Evolutionary conservation across 2,888 invertebrate genomes (phyloP).

Genomic region (Melieria omissa): DNA sequence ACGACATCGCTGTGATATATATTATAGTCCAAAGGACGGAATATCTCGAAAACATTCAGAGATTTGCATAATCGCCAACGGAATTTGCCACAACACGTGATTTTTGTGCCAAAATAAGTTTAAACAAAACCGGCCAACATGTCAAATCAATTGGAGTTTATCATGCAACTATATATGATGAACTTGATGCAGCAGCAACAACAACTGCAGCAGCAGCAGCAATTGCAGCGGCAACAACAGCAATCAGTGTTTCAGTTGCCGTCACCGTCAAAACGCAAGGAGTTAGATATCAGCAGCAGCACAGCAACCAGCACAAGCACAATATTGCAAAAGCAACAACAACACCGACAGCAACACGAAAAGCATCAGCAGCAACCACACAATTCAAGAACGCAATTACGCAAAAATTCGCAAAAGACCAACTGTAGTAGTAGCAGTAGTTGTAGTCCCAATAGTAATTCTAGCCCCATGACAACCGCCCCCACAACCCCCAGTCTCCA

Average conservation of each 20-base stretch:
- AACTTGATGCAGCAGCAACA: slow-evolving; percentile 63
- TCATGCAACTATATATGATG: slow-evolving; percentile 66
- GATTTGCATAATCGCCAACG: slow-evolving; percentile 14
- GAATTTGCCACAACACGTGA: slow-evolving; percentile 20
- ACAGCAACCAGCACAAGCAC: slow-evolving; percentile 36
- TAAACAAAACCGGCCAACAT: slow-evolving; percentile 46
- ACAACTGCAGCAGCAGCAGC: slow-evolving; percentile 55
- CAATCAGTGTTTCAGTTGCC: slow-evolving; percentile 41
- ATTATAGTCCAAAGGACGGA: background rate
- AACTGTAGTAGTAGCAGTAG: slow-evolving; percentile 67
- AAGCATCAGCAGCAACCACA: slow-evolving; percentile 42
- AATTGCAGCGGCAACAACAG: slow-evolving; percentile 48
- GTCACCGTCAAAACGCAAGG: slow-evolving; percentile 32
- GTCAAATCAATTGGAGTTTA: slow-evolving; percentile 64
- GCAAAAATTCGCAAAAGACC: slow-evolving; percentile 59
- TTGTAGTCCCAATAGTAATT: slow-evolving; percentile 66
- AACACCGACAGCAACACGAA: slow-evolving; percentile 43
- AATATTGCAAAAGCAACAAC: slow-evolving; percentile 40
- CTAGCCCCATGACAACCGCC: slow-evolving; percentile 49
- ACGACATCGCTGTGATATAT: background rate
- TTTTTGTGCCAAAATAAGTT: slow-evolving; percentile 26
- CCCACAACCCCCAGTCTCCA: slow-evolving; percentile 42
- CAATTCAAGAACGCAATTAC: slow-evolving; percentile 56
- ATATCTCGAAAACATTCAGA: slow-evolving; percentile 17
- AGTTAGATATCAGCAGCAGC: slow-evolving; percentile 54